Base-by-base conservation (phyloP, 2,113 vertebrate species). In the Megatriorchis doriae region DNA sequence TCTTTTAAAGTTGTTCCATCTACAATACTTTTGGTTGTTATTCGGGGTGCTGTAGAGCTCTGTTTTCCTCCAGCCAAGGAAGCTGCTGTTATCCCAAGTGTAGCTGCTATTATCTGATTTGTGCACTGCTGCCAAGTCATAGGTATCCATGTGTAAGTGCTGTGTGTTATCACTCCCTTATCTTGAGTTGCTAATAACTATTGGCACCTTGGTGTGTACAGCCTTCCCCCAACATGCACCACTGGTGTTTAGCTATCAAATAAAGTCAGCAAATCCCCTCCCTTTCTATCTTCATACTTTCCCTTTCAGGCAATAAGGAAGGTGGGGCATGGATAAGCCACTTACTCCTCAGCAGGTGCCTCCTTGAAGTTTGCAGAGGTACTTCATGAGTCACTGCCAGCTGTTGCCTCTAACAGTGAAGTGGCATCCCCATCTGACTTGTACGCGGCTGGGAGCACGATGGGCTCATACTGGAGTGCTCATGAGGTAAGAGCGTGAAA, bases 401-500 rank as follows among this genome's bases (percentile, higher is more conserved):
- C 59, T 43, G 32, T 50, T 80, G 70, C n/a, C 36, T 96, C 22
- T 77, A 50, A 83, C 38, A 36, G 32, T 80, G 62, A 62, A 65
- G 62, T 50, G 75, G 15, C 13, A 65, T 31, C 31, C 1, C 0
- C 43, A 19, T 22, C 79, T 47, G 50, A 43, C 59, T 74, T 88
- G 38, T 38, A 42, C 67, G 55, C 50, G 62, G 42, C 59, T 88
- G 71, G 50, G 45, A 93, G 79, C 63, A 86, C 25, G 2, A 97
- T 97, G 96, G 96, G 92, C 77, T 96, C 95, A 5, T 59, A 90
- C 43, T 96, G 95, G 96, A 97, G 96, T 36, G 42, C 55, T 90
- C 0, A 0, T n/a, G 75, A 95, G 95, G 96, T 96, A 94, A 74
- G 94, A 18, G 2, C 15, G 11, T 1, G 4, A 40, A 56, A 90